Evolutionary conservation across 2,888 invertebrate genomes (phyloP), one percentile per base, ranked within the genome.

Genomic region (Netelia inedita): DNA sequence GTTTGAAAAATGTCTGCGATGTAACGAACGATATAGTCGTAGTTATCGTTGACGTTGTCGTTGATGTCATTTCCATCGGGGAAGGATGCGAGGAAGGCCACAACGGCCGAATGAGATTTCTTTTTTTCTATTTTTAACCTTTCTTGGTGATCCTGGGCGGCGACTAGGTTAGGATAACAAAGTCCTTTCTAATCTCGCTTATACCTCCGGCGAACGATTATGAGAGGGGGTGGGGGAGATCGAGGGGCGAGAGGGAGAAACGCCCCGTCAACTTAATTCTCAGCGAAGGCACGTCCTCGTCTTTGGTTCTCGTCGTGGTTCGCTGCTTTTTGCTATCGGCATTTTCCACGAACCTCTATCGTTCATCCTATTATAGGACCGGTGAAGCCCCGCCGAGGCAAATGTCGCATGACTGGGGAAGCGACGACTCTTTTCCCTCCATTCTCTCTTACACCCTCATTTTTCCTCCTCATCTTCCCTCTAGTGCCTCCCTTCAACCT

Each of bases 331-430:
- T 59, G 57, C 86, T 66, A 81, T 79, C 84, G 83, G 79, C 71
- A 85, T 87, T 87, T 87, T 86, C 84, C 83, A 74, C 85, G 86
- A 83, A 85, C 85, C 82, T 41, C 84, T 83, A 80, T 87, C 86
- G 86, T 79, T 87, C 88, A 89, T 89, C 87, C 88, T 87, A 89
- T 90, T 89, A 89, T 83, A 85, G 85, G 85, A 86, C 63, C 85
- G 76, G 85, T 28, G 78, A 88, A 89, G 85, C 85, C 85, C 83
- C 68, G 66, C 74, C 76, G 79, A 82, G 82, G 83, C 75, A 78
- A 85, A 79, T 88, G 87, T 87, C 87, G 88, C 88, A 87, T 88
- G 87, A 89, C 88, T 78, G 76, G 79, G 79, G 80, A 79, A 75
- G 66, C 72, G 72, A 71, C 82, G 85, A 86, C 81, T 84, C 21